phyloP scores from a whole-genome alignment of 1,140 invertebrate species.

The Drosophila hydei region DNA sequence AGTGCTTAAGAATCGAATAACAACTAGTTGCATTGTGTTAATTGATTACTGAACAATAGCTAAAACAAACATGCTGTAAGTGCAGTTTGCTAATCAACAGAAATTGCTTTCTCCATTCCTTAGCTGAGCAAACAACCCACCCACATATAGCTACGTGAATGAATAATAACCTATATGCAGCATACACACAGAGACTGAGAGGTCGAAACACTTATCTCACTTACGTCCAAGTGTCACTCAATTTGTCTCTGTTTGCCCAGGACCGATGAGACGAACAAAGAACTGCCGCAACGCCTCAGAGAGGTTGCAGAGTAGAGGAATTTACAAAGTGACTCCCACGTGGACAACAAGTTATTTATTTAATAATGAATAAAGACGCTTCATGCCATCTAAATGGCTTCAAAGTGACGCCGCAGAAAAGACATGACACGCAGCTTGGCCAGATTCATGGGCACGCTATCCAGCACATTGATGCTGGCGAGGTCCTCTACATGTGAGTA shows the following conservation, averaged over 20 bases:
- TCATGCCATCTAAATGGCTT: conserved; percentile 36
- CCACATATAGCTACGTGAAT: conserved; percentile 4
- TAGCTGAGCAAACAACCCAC: conserved; percentile 22
- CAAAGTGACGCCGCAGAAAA: conserved; percentile 65
- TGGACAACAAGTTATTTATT: conserved; percentile 64
- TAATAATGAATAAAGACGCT: conserved; percentile 60
- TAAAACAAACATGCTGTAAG: conserved; percentile 22
- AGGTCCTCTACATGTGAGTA: conserved; percentile 73
- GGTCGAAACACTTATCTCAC: conserved; percentile 51
- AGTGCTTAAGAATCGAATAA: not conserved
- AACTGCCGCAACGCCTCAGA: conserved; percentile 26
- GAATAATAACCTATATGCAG: not conserved
- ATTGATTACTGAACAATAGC: not conserved
- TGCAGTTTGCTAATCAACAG: conserved; percentile 76
- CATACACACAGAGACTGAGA: not conserved
- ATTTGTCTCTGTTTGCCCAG: conserved; percentile 61
- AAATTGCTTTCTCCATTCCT: conserved; percentile 36
- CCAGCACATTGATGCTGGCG: conserved; percentile 62
- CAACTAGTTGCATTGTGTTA: not conserved
- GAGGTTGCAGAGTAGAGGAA: conserved; percentile 15
- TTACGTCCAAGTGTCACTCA: conserved; percentile 67
- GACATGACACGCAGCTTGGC: conserved; percentile 74
- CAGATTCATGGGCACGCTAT: conserved; percentile 73
- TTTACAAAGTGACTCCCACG: conserved; percentile 55
- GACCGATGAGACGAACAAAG: conserved; percentile 1